Conservation (phyloP, 1,140 invertebrate genomes). For the Polyergus mexicanus region DNA sequence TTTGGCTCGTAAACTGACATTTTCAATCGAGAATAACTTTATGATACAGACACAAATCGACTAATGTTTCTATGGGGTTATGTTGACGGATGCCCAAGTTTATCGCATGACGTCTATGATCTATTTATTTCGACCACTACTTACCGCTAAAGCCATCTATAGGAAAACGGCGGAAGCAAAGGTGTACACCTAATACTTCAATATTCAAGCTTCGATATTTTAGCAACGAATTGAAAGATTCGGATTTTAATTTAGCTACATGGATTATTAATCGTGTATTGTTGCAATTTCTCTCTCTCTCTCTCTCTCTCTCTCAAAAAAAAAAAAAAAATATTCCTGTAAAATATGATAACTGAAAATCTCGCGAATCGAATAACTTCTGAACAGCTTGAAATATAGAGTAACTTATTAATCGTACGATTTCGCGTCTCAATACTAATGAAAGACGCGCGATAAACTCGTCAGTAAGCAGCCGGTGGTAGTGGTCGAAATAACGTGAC, state of each 20-base stretch:
- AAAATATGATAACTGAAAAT: neutral
- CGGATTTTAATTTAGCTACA: neutral
- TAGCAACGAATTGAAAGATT: neutral
- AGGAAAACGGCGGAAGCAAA: no score
- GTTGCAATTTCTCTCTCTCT: neutral
- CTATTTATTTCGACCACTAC: no score
- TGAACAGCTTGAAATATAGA: neutral
- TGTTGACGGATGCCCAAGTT: no score
- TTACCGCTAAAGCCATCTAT: no score
- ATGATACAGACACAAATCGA: no score
- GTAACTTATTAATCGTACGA: conserved; percentile 23
- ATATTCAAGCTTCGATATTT: neutral
- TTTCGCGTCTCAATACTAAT: conserved; percentile 20
- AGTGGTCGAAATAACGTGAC: conserved; percentile 45
- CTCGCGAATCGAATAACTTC: neutral
- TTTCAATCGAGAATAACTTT: no score
- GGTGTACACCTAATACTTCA: no score
- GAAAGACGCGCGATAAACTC: neutral
- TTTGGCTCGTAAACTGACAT: no score
- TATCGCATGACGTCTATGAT: no score
- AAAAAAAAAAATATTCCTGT: neutral
- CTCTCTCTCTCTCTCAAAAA: no score
- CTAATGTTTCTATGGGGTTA: no score
- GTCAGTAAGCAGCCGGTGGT: neutral
- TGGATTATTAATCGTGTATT: neutral